Evolutionary conservation across 1,140 invertebrate species (phyloP), one percentile per base, ranked within the genome.

Genomic region (Trichomalopsis sarcophagae): DNA sequence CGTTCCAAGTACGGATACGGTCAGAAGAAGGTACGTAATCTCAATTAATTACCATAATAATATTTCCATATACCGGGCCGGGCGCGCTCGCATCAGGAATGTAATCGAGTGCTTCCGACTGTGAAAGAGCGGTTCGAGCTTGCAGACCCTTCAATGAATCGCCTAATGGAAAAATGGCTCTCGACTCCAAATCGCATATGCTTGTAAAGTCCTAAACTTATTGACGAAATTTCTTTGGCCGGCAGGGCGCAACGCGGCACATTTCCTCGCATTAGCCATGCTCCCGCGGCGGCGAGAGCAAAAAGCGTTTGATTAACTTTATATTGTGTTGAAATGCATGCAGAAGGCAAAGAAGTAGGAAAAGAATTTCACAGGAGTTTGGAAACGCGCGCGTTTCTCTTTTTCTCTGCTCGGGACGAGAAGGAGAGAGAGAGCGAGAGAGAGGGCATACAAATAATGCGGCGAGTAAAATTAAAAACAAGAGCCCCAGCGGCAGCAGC

Each of bases 1-100:
- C 73, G 73, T 21, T 44, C 44, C n/a, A 30, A 47, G 78, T 73
- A 86, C 77, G 84, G 84, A 85, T 78, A 80, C 85, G 84, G 87
- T 74, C 73, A 74, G 17, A 74, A 74, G 33, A 74, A 74, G 73
- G 73, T 74, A 74, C 33, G 73, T 74, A 21, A 21, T 36, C 13
- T 74, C 14, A 62, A 62, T 62, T 62, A 62, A 62, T 62, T 62
- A 62, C 55, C 21, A 62, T 62, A 62, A 62, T 62, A 62, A 62
- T n/a, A 62, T n/a, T 62, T n/a, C 21, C 33, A 36, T 36, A 6
- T 36, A 36, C 33, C 5, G 1, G 27, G 27, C 1, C 33, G 33
- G 33, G 33, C 40, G 9, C 40, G 40, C 6, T 44, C 40, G 40
- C 0, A 44, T 44, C 9, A 44, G 40, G 6, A 10, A 44, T 44